Base-by-base conservation (phyloP, 2,888 invertebrate species). In the Cosmopolites sordidus region DNA sequence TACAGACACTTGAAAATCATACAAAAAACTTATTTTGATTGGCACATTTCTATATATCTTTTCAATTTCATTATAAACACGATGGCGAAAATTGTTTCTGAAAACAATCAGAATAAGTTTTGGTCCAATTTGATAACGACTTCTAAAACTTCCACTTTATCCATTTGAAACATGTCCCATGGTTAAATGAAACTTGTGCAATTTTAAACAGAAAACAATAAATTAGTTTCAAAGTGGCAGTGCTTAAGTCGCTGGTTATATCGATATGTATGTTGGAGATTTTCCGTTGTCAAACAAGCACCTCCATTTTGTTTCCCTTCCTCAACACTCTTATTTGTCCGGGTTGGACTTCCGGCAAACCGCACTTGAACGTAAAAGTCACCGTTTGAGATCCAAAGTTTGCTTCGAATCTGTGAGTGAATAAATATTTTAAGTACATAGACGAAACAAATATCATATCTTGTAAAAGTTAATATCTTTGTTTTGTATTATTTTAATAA, bases 381-480 rank as follows among this genome's bases (percentile, higher is more conserved):
- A 91, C 89, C 60, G 83, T 83, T 75, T 88, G 87, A 66, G 86
- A 83, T 5, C 88, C 89, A 73, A 89, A 87, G 75, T 87, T 87
- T 17, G 87, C 87, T 74, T 89, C 89, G 75, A 89, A 89, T 73
- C 89, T 89, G 71, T 9, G 64, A 62, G n/a, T n/a, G n/a, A n/a
- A n/a, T n/a, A n/a, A n/a, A n/a, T n/a, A n/a, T n/a, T n/a, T n/a
- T n/a, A n/a, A n/a, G n/a, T n/a, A n/a, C n/a, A n/a, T n/a, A n/a
- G n/a, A n/a, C n/a, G n/a, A n/a, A n/a, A n/a, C n/a, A n/a, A n/a
- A n/a, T n/a, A n/a, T n/a, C n/a, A n/a, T n/a, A n/a, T n/a, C n/a
- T n/a, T n/a, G n/a, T n/a, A n/a, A n/a, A n/a, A n/a, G n/a, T n/a
- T n/a, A n/a, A n/a, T n/a, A n/a, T n/a, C n/a, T n/a, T n/a, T n/a